Conservation (phyloP, 2,888 invertebrate genomes). For the Hetaerina titia region DNA sequence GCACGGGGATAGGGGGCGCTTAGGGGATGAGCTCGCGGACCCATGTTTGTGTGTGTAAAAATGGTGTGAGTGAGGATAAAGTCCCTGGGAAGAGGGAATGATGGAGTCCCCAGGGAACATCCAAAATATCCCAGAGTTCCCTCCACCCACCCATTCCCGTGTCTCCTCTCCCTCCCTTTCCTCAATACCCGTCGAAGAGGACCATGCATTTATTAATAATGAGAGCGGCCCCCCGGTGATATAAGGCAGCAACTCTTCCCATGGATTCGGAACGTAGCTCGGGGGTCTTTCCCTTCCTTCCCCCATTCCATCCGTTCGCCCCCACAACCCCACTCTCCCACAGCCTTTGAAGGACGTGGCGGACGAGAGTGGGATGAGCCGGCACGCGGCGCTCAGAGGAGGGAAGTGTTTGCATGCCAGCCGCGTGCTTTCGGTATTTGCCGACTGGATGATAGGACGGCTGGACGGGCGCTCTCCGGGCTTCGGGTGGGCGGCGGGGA, state of each 20-base stretch:
- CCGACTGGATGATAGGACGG: constrained; percentile 36
- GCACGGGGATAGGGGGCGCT: background rate
- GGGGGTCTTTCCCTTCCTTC: background rate
- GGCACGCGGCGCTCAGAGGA: constrained; percentile 55
- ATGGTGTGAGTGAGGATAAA: constrained; percentile 3
- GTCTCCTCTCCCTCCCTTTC: background rate
- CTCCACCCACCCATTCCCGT: background rate
- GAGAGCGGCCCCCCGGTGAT: background rate
- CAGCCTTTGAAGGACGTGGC: constrained; percentile 25
- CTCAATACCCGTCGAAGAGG: background rate
- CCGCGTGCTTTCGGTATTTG: constrained; percentile 53
- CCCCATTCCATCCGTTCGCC: background rate
- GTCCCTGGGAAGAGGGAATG: constrained; percentile 37
- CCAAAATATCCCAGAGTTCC: background rate
- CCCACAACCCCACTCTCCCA: background rate
- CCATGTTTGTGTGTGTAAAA: background rate
- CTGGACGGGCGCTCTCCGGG: background rate
- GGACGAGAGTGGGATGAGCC: constrained; percentile 47
- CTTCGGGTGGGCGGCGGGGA: background rate
- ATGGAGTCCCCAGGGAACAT: constrained; percentile 48
- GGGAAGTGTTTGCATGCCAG: constrained; percentile 31
- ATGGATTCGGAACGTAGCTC: constrained; percentile 7
- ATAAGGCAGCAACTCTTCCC: background rate
- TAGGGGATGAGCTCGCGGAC: constrained; percentile 28
- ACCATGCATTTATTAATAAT: constrained; percentile 62